Evolutionary conservation across 2,797 vertebrate genomes (phyloP), one percentile per base, ranked within the genome.

Genomic region (Pogonophryne albipinna): DNA sequence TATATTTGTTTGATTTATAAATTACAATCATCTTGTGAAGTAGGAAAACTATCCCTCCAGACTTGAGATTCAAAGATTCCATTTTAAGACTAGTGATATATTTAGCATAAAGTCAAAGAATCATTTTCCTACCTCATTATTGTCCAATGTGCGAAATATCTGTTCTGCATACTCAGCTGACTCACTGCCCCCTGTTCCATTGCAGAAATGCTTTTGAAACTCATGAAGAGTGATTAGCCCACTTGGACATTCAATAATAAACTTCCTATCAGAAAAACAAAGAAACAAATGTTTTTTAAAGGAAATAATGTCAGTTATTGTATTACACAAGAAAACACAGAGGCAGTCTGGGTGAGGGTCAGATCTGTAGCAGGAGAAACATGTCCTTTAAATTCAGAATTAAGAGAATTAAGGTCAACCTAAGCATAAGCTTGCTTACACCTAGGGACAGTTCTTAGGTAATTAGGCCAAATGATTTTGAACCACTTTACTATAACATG

Each of bases 131-230:
- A 94, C 84, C 79, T 83, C 86, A 9, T 90, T 95, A 74, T 76
- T 94, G 88, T 95, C 92, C 74, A 90, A 66, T 0, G 88, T 93
- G 68, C 92, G 87, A 85, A 96, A 96, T 74, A 91, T 77, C 88
- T 95, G 78, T 71, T 95, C 87, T 20, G 85, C 85, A 13, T 94
- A 91, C 52, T 94, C 78, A 0, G 86, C 87, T 0, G 92, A 94
- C 70, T 93, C 79, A 1, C 78, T 90, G 76, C 94, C 93, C 16
- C 82, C 93, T 6, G 94, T 95, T 44, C 76, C 82, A 7, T 93
- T 76, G 49, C 77, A 95, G 89, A 95, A 96, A 88, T 95, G 91
- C 1, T 90, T 91, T 56, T 88, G 87, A 87, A 96, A 94, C 76
- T 90, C 87, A 64, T 94, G 89, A 19, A 95, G 85, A 7, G 90